Base-by-base conservation (phyloP, 2,888 invertebrate species). In the Dinocampus coccinellae region DNA sequence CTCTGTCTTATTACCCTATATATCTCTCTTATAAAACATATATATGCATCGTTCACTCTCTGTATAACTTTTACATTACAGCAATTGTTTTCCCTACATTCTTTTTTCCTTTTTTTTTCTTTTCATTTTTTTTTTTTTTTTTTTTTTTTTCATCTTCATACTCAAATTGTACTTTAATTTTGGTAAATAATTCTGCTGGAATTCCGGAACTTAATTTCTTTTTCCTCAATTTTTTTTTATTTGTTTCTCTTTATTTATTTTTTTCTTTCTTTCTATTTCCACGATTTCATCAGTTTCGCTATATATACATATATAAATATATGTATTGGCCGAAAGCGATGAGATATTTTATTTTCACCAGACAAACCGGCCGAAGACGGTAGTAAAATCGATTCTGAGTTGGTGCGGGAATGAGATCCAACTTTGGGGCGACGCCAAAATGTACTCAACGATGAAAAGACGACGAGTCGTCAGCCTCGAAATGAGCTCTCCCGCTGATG, bases 11-110 rank as follows among this genome's bases (percentile, higher is more conserved):
- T 73, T 78, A 58, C 64, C 71, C 66, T 60, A 67, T 72, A 53
- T 80, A 47, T 82, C 79, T 81, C 81, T 83, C 82, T 84, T 81
- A 82, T 82, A 16, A n/a, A 47, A 47, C 16, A 47, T 83, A 83
- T 79, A 75, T 73, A 42, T 72, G 47, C 69, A 64, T n/a, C 42
- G 26, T 68, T 72, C 62, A 36, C 67, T 58, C 53, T 55, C 62
- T 34, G 63, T 68, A 24, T 7, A 3, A 47, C 16, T 36, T 10
- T 36, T 10, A 10, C 10, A 36, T 6, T 47, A 7, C 9, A 47
- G 16, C 47, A 47, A 47, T 47, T 16, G 16, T 16, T 47, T 47
- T 47, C 16, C 16, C 47, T 47, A n/a, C 6, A 64, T 72, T 34
- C 36, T n/a, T n/a, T n/a, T n/a, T n/a, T n/a, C n/a, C n/a, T n/a